phyloP scores from a whole-genome alignment of 2,113 vertebrate species.

The Silurus glanis region DNA sequence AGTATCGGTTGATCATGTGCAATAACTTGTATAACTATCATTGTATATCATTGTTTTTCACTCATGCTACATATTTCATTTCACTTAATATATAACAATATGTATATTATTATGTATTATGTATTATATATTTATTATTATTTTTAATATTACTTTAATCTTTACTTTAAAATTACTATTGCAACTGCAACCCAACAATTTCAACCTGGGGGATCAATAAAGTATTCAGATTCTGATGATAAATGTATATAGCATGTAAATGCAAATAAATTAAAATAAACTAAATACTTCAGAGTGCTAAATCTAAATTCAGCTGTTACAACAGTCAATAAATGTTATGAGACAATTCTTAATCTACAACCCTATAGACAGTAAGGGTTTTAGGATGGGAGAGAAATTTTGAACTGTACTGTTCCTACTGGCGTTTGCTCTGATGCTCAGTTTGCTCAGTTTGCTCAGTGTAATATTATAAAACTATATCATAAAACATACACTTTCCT shows the following conservation, averaged over 20 bases:
- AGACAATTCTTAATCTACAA: neutral
- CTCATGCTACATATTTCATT: no score
- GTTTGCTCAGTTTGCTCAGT: no score
- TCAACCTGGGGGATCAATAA: no score
- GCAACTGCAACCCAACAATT: no score
- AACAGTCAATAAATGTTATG: neutral
- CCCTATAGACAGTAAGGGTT: neutral
- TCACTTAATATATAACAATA: no score
- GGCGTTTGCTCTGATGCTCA: neutral
- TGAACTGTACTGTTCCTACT: neutral
- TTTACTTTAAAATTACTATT: no score
- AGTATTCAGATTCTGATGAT: neutral
- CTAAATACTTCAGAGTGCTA: neutral
- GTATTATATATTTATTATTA: no score
- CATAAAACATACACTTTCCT: neutral
- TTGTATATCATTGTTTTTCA: no score
- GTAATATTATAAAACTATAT: neutral
- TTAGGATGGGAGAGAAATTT: neutral
- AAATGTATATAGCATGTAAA: neutral
- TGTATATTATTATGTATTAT: no score
- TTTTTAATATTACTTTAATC: no score
- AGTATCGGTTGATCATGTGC: no score
- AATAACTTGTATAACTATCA: no score
- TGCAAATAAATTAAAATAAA: neutral
- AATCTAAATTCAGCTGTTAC: neutral